phyloP scores from a whole-genome alignment of 2,113 vertebrate genomes.

The Garra rufa region DNA sequence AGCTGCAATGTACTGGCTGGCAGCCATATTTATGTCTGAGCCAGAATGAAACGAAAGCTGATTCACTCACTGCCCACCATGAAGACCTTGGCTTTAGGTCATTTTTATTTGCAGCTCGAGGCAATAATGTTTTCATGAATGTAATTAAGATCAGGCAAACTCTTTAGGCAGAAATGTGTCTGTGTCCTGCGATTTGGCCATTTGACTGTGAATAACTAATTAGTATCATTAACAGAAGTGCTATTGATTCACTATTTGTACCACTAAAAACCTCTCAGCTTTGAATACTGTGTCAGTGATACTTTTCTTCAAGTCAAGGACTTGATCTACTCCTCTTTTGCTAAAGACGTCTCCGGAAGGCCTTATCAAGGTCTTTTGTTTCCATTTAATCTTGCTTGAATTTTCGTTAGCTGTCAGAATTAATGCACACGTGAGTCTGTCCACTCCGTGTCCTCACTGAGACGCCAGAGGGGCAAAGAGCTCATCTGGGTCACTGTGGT shows the following conservation, averaged over 20 bases:
- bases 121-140: background rate
- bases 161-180: background rate
- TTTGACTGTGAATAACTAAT: background rate
- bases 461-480: slow-evolving; percentile 56
- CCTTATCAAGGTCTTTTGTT: background rate
- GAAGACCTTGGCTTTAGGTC: slow-evolving; percentile 6
- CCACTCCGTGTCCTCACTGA: slow-evolving; percentile 44
- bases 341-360: background rate
- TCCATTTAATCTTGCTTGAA: slow-evolving; percentile 39
- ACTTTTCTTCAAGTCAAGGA: slow-evolving; percentile 30
- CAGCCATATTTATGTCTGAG: slow-evolving; percentile 19
- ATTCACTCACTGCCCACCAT: slow-evolving; percentile 3
- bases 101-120: background rate
- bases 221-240: slow-evolving; percentile 20
- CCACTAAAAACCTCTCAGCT: slow-evolving; percentile 1
- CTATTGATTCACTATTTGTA: background rate
- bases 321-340: slow-evolving; percentile 12
- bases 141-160: background rate
- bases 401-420: slow-evolving; percentile 9
- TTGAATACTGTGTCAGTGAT: slow-evolving; percentile 12
- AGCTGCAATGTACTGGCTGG: slow-evolving; percentile 1
- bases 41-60: slow-evolving; percentile 21
- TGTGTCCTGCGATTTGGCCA: background rate
- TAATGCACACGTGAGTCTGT: background rate
- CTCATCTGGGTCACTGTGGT: slow-evolving; percentile 67